Evolutionary conservation across 1,140 invertebrate genomes (phyloP).

Genomic region (Aphelenchoides fujianensis): DNA sequence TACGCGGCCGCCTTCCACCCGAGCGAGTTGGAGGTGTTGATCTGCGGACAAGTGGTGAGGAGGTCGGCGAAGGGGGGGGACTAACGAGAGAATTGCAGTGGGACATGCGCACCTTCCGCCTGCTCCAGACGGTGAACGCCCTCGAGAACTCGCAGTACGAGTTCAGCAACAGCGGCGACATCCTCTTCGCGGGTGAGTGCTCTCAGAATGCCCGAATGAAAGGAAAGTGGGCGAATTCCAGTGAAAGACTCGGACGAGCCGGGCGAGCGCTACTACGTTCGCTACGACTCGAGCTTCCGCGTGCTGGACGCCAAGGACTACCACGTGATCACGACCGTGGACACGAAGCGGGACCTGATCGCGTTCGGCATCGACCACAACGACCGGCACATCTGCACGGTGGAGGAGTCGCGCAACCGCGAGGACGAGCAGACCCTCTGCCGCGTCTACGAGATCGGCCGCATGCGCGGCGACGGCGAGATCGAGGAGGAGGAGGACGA

Average conservation of each 20-base stretch:
- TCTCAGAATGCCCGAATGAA: too few species aligned
- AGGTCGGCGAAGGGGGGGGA: too few species aligned
- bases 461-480: conserved; percentile 62
- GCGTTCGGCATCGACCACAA: conserved; percentile 64
- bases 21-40: conserved; percentile 72
- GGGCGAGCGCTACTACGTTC: conserved; percentile 68
- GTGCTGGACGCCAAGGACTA: conserved; percentile 90
- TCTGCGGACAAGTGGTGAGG: conserved; percentile 68
- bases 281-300: conserved; percentile 83
- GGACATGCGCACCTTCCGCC: conserved; percentile 89
- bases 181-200: conserved; percentile 67
- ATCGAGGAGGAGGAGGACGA: conserved; percentile 52
- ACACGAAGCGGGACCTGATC: conserved; percentile 72
- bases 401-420: conserved; percentile 62
- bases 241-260: conserved; percentile 62
- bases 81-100: too few species aligned
- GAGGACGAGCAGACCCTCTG: conserved; percentile 63
- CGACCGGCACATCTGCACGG: conserved; percentile 70
- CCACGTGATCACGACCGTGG: conserved; percentile 73
- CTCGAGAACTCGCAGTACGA: conserved; percentile 76
- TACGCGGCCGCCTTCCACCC: conserved; percentile 95
- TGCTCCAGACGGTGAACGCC: conserved; percentile 84
- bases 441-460: conserved; percentile 66
- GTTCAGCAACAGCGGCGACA: conserved; percentile 67
- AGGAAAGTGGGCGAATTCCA: too few species aligned